Conservation (phyloP, 2,113 vertebrate genomes). For the Tachysurus fulvidraco region DNA sequence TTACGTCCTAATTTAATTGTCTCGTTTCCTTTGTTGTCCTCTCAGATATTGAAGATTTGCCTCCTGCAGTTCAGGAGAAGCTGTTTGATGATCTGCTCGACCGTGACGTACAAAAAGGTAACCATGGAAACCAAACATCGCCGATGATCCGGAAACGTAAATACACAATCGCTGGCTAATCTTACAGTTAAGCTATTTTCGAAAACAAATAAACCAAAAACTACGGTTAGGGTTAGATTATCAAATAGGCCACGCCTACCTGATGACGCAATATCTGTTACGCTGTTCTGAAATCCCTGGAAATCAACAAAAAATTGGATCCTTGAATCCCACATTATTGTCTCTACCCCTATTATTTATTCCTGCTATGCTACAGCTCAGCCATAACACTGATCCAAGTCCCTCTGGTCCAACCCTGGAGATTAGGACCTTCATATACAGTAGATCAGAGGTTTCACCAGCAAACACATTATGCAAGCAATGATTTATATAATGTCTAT, state of each 20-base stretch:
- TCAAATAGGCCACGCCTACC: too few species aligned
- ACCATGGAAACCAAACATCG: constrained; percentile 36
- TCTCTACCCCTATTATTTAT: background rate
- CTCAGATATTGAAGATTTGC: constrained; percentile 95
- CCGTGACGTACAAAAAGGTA: constrained; percentile 97
- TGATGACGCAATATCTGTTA: too few species aligned
- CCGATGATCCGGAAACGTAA: background rate
- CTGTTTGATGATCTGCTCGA: constrained; percentile 97
- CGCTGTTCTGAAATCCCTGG: too few species aligned
- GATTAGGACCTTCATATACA: constrained; percentile 63
- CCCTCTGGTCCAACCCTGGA: constrained; percentile 57
- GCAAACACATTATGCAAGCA: constrained; percentile 65
- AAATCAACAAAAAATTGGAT: too few species aligned
- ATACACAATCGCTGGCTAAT: background rate
- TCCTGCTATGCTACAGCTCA: too few species aligned
- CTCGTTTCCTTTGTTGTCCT: background rate
- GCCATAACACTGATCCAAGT: constrained; percentile 61
- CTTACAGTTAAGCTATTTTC: background rate
- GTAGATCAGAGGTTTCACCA: constrained; percentile 58
- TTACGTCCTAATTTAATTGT: background rate
- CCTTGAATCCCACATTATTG: background rate
- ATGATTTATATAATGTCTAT: constrained; percentile 31
- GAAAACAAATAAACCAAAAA: too few species aligned
- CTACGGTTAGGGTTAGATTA: too few species aligned
- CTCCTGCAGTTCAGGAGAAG: constrained; percentile 94